phyloP scores from a whole-genome alignment of 2,113 vertebrate species.

The Nerophis ophidion region DNA sequence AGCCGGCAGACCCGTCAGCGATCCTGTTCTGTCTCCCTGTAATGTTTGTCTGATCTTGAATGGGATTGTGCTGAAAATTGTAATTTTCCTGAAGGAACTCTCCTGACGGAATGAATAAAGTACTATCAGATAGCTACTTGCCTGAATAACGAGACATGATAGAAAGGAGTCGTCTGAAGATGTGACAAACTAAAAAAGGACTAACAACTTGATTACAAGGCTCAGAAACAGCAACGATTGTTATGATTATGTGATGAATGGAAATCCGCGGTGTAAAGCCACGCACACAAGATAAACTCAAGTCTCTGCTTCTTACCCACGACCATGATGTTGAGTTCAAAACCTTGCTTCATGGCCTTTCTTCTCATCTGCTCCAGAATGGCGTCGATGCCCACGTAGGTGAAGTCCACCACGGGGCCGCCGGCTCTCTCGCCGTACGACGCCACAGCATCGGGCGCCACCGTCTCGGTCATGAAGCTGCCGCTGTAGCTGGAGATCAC shows the following conservation, averaged over 20 bases:
- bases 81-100: too few species aligned
- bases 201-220: slow-evolving; percentile 1
- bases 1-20: too few species aligned
- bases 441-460: slow-evolving; percentile 49
- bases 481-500: slow-evolving; percentile 65
- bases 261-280: background rate
- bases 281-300: too few species aligned
- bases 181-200: background rate
- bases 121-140: background rate
- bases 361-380: slow-evolving; percentile 98
- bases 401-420: slow-evolving; percentile 77
- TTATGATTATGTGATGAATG: slow-evolving; percentile 1
- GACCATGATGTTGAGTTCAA: slow-evolving; percentile 96
- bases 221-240: background rate
- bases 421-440: slow-evolving; percentile 68
- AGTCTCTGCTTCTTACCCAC: slow-evolving; percentile 51
- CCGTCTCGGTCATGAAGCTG: slow-evolving; percentile 81
- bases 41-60: too few species aligned
- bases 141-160: slow-evolving; percentile 15
- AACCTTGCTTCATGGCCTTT: slow-evolving; percentile 98
- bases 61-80: too few species aligned
- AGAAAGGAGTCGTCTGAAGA: background rate
- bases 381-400: slow-evolving; percentile 95
- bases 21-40: too few species aligned
- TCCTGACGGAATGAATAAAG: too few species aligned